phyloP scores from a whole-genome alignment of 2,888 invertebrate genomes.

The Stictocephala bisonia region DNA sequence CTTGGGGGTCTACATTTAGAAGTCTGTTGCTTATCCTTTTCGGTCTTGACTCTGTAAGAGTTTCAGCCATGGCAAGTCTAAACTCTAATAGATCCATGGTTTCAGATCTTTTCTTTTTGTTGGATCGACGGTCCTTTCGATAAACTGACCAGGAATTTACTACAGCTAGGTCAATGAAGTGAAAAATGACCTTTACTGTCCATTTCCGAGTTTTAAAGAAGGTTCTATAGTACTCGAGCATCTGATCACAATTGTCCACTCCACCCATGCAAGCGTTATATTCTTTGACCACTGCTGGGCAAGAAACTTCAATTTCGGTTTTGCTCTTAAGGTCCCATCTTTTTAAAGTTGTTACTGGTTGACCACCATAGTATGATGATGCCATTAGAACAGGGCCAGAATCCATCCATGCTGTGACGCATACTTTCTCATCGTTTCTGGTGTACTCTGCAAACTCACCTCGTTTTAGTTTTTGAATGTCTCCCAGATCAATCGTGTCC shows the following conservation, averaged over 20 bases:
- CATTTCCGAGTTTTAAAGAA: slow-evolving; percentile 27
- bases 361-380: neutral
- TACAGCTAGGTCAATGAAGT: slow-evolving; percentile 23
- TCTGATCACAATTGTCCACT: slow-evolving; percentile 31
- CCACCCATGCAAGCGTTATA: slow-evolving; percentile 17
- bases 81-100: neutral
- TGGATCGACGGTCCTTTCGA: neutral
- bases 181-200: slow-evolving; percentile 17
- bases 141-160: slow-evolving; percentile 37
- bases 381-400: neutral
- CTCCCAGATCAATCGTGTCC: neutral
- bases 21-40: too few relatives aligned
- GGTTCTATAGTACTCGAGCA: slow-evolving; percentile 30
- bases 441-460: slow-evolving; percentile 26
- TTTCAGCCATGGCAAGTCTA: too few relatives aligned
- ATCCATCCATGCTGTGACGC: slow-evolving; percentile 23
- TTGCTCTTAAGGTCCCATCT: slow-evolving; percentile 22
- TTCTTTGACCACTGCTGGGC: slow-evolving; percentile 7
- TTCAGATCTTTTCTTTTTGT: neutral
- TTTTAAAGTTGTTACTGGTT: slow-evolving; percentile 7
- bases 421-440: slow-evolving; percentile 10
- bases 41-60: too few relatives aligned
- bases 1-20: too few relatives aligned
- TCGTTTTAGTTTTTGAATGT: neutral
- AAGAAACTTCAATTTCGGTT: slow-evolving; percentile 6